phyloP scores from a whole-genome alignment of 35 echinoderm and acorn worm species.

The Lytechinus pictus region DNA sequence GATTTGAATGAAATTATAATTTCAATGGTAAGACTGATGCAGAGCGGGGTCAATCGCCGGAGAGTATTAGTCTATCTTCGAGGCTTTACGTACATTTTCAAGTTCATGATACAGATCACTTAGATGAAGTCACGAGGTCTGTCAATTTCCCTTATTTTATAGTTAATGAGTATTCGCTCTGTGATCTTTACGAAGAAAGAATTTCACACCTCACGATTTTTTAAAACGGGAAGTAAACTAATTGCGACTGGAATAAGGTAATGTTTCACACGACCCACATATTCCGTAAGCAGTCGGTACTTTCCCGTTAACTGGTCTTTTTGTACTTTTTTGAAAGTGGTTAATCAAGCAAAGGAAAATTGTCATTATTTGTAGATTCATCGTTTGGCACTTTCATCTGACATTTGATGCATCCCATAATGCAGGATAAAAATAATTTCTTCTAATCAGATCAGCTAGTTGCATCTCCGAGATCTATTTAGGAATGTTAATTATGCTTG shows the following conservation, averaged over 20 bases:
- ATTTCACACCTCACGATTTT: neutral
- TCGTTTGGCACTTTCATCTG: neutral
- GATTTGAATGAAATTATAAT: slow-evolving; percentile 21
- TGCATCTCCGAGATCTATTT: neutral
- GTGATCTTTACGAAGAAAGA: too few species aligned
- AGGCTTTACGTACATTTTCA: neutral
- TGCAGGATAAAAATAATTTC: too few species aligned
- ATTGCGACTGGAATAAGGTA: neutral
- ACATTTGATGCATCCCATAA: neutral
- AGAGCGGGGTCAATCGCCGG: neutral
- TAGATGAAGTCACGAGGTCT: neutral
- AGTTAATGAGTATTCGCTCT: too few species aligned
- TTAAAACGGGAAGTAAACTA: neutral
- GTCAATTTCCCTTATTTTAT: neutral
- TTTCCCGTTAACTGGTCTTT: neutral
- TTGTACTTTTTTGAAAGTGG: neutral
- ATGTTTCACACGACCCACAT: neutral
- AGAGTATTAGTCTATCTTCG: neutral
- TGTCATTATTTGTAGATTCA: neutral
- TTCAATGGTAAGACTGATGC: neutral
- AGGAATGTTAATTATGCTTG: neutral
- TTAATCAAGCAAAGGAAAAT: neutral
- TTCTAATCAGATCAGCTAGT: too few species aligned
- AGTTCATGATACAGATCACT: neutral
- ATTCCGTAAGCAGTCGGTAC: neutral